A percentile compares a stretch with the other conserved stretches of the same genome.
phyloP scores from a whole-genome alignment of 2,888 invertebrate genomes.

The Hetaerina titia region DNA sequence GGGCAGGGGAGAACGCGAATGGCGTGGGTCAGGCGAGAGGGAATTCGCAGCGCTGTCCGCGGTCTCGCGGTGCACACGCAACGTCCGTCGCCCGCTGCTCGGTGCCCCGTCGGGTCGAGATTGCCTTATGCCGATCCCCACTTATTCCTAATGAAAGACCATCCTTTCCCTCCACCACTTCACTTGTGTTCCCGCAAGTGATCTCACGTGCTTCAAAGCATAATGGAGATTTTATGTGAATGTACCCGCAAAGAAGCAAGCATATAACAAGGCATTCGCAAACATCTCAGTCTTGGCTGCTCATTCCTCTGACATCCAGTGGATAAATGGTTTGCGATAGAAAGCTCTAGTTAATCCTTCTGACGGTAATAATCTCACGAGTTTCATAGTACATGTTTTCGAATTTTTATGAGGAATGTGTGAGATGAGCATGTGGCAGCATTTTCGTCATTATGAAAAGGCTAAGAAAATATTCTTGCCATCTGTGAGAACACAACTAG shows the following conservation, averaged over 20 bases:
- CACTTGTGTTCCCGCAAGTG: neutral
- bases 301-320: neutral
- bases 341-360: neutral
- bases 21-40: neutral
- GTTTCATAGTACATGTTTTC: neutral
- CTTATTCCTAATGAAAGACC: neutral
- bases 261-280: neutral
- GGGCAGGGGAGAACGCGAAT: neutral
- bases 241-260: neutral
- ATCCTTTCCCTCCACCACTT: neutral
- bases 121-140: conserved; percentile 15
- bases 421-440: neutral
- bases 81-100: neutral
- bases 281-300: neutral
- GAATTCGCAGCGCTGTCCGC: neutral
- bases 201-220: neutral
- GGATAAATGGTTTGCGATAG: neutral
- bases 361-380: neutral
- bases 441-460: neutral
- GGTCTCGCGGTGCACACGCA: neutral
- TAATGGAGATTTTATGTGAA: neutral
- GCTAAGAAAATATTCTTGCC: neutral
- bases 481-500: too few species aligned
- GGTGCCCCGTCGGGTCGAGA: neutral
- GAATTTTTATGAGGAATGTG: neutral